Conservation (phyloP, 2,113 vertebrate genomes). For the Colius striatus region DNA sequence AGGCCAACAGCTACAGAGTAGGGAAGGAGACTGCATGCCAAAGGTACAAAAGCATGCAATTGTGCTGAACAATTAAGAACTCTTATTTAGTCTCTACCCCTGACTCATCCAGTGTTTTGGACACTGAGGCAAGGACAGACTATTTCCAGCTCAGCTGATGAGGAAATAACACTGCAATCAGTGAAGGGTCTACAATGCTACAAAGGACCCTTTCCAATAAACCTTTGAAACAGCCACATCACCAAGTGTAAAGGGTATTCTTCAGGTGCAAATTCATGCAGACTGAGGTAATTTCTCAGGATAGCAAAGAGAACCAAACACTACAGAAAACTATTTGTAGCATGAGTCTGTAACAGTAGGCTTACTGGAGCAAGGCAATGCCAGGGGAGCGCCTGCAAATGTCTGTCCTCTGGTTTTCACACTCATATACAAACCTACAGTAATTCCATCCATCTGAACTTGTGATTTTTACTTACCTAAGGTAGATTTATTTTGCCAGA, state of each 20-base stretch:
- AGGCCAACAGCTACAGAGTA: background rate
- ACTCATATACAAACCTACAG: background rate
- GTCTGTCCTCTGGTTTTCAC: background rate
- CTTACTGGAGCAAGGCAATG: background rate
- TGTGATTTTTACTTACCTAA: background rate
- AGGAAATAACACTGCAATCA: background rate
- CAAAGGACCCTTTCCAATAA: background rate
- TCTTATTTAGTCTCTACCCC: background rate
- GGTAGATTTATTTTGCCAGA: background rate
- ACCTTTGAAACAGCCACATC: background rate
- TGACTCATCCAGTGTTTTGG: background rate
- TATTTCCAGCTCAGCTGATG: background rate
- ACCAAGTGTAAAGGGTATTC: background rate
- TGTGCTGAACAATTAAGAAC: background rate
- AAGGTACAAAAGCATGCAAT: accelerated
- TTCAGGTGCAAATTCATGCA: background rate
- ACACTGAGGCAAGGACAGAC: background rate
- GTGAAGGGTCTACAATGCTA: background rate
- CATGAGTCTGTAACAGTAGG: background rate
- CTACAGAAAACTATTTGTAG: background rate
- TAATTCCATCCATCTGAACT: background rate
- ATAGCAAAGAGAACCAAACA: background rate
- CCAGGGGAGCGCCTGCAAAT: background rate
- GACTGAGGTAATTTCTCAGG: background rate
- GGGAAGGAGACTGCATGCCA: background rate